Evolutionary conservation across 2,113 vertebrate genomes (phyloP).

Genomic region (Sinocyclocheilus rhinocerous): DNA sequence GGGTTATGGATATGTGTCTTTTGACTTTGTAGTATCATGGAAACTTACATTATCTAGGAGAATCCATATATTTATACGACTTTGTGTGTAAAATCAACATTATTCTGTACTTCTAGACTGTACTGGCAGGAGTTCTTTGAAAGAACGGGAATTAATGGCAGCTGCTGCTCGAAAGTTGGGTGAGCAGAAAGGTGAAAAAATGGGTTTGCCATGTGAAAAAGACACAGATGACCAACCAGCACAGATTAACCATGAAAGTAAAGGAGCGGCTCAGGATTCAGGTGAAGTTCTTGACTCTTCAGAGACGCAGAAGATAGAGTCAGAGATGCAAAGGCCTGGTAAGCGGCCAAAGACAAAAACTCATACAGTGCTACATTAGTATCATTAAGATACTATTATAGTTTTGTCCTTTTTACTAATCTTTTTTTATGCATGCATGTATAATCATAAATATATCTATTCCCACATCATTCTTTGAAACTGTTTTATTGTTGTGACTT

Average conservation of each 20-base stretch:
- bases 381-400: neutral
- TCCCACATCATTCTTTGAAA: neutral
- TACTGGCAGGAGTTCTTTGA: slow-evolving; percentile 3
- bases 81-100: neutral
- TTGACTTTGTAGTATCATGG: neutral
- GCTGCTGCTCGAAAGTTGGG: slow-evolving; percentile 37
- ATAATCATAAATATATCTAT: neutral
- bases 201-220: slow-evolving; percentile 50
- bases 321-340: neutral
- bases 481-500: neutral
- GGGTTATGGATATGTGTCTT: neutral
- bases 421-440: too few relatives aligned
- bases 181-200: slow-evolving; percentile 11
- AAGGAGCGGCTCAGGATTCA: neutral
- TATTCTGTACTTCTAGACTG: slow-evolving; percentile 23
- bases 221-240: neutral
- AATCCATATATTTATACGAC: neutral
- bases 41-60: neutral
- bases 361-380: neutral
- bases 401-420: neutral
- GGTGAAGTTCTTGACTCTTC: neutral
- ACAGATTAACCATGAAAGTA: neutral
- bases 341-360: neutral
- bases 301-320: neutral
- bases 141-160: slow-evolving; percentile 53